Evolutionary conservation across 2,797 vertebrate genomes (phyloP), one percentile per base, ranked within the genome.

Genomic region (Luscinia megarhynchos): DNA sequence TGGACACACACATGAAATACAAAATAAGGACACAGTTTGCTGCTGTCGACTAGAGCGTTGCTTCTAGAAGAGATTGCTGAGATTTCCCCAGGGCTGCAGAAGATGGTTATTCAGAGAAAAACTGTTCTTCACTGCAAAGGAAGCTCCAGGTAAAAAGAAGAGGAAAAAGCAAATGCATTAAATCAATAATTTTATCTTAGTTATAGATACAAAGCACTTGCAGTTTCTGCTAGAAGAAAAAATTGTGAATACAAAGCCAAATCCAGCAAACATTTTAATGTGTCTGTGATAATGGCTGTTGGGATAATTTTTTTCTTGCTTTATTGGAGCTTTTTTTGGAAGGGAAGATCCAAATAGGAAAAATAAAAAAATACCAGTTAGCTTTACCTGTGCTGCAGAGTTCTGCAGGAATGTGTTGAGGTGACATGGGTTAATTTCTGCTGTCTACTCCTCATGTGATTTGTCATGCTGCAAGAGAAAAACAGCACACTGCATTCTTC

Each of bases 201-300:
- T 92, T 93, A 23, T 8, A 58, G 83, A 88, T 91, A 67, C 38
- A 84, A 84, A 91, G 61, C 4, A 4, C 54, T 86, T 76, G 54
- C 38, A 69, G n/a, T 82, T 93, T 93, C 38, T 91, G 41, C 77
- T 90, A 80, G 83, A 82, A 91, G 24, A 84, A 79, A 88, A 87
- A 78, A 57, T 29, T 36, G 34, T 75, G 59, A 63, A 24, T 88
- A 63, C 40, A 61, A 61, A 90, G 24, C 69, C 22, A 21, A 54
- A 73, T 61, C 55, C 34, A 70, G 53, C 59, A 79, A 84, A 84
- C 24, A n/a, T 70, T 81, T 91, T 84, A 91, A 58, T 76, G 30
- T 73, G 29, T 45, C 46, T 88, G 29, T 78, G 77, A 62, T 38
- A 36, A 34, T 43, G 38, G 22, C 79, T 76, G 29, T 72, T 67